A percentile compares a stretch with the other conserved stretches of the same genome.
Evolutionary conservation across 23 tunicate species (phyloP).

Genomic region (Halocynthia roretzi): DNA sequence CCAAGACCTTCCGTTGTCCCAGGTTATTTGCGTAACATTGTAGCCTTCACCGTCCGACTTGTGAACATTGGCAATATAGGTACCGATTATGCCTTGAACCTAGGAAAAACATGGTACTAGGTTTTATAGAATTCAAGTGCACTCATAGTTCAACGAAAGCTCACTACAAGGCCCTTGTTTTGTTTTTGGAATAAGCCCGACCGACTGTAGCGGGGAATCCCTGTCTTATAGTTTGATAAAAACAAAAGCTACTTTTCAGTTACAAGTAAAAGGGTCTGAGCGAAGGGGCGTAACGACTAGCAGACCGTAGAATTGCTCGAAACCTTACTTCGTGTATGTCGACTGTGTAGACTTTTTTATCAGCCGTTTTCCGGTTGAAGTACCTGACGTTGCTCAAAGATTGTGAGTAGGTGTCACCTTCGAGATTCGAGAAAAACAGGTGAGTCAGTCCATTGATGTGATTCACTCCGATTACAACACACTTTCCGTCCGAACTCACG

Average conservation of each 20-base stretch:
- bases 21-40: slow-evolving; percentile 53
- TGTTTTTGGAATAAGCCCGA: too few species aligned
- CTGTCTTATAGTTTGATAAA: too few species aligned
- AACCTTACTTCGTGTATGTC: slow-evolving; percentile 78
- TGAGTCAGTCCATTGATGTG: slow-evolving; percentile 40
- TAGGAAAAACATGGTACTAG: not conserved
- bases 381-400: slow-evolving; percentile 65
- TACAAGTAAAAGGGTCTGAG: too few species aligned
- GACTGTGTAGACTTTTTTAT: slow-evolving; percentile 49
- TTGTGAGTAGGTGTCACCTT: slow-evolving; percentile 41
- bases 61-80: slow-evolving; percentile 49
- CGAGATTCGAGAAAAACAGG: slow-evolving; percentile 58
- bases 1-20: slow-evolving; percentile 82
- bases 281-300: not conserved
- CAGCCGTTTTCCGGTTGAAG: slow-evolving; percentile 45
- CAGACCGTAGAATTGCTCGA: not conserved
- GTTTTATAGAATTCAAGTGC: too few species aligned
- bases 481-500: slow-evolving; percentile 65
- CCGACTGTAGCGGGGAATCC: too few species aligned
- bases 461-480: slow-evolving; percentile 85
- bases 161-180: too few species aligned
- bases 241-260: too few species aligned
- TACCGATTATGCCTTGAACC: slow-evolving; percentile 71
- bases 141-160: too few species aligned
- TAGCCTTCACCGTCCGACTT: slow-evolving; percentile 1